phyloP scores from a whole-genome alignment of 64 coral and sea anemone genomes.

The Cladopsammia gracilis region DNA sequence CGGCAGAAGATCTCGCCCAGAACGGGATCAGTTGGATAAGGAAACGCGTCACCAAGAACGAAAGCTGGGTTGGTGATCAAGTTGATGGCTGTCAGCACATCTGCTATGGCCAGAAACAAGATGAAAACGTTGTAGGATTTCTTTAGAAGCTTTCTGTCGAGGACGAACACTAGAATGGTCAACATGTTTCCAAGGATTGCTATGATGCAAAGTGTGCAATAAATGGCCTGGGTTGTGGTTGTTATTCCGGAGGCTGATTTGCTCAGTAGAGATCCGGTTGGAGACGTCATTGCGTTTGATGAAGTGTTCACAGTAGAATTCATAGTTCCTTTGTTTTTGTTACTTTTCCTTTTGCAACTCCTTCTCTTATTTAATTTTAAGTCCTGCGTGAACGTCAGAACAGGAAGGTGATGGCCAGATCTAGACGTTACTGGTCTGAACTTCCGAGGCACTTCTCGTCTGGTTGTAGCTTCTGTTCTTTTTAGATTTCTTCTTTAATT shows the following conservation, averaged over 20 bases:
- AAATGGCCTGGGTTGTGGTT: too few species aligned
- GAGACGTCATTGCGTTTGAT: background rate
- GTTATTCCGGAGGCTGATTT: too few species aligned
- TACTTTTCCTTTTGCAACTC: too few species aligned
- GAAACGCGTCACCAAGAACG: constrained; percentile 24
- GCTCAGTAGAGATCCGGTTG: background rate
- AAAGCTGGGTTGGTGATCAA: constrained; percentile 19
- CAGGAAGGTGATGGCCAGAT: too few species aligned
- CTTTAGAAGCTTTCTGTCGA: constrained; percentile 31
- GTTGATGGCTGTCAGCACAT: constrained; percentile 19
- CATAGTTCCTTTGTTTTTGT: background rate
- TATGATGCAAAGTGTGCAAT: background rate
- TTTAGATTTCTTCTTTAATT: too few species aligned
- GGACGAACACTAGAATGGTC: constrained; percentile 16
- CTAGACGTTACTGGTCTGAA: too few species aligned
- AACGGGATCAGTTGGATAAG: constrained; percentile 9
- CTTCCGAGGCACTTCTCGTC: too few species aligned
- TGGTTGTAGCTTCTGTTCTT: too few species aligned
- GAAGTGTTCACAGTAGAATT: background rate
- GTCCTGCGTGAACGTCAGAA: too few species aligned
- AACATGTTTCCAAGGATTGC: constrained; percentile 38
- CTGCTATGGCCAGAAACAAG: constrained; percentile 14
- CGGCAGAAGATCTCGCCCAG: constrained; percentile 25
- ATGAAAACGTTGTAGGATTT: constrained; percentile 61
- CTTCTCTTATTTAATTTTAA: too few species aligned